Base-by-base conservation (phyloP, 2,888 invertebrate species). In the Cheilosia urbana region DNA sequence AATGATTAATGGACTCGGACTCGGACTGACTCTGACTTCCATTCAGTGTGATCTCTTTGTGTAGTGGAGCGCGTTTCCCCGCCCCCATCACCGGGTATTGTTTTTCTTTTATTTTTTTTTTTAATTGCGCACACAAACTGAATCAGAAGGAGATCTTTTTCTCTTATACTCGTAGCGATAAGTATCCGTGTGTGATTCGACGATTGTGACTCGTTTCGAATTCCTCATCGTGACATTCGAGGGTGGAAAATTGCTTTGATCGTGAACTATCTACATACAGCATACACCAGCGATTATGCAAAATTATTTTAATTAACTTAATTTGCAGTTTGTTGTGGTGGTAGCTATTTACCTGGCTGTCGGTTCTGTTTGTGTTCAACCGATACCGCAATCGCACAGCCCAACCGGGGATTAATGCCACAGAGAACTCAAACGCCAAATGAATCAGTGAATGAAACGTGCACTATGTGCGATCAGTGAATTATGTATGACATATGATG, bases 291-390 rank as follows among this genome's bases (percentile, higher is more conserved):
- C 45, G 45, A 85, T 85, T 85, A 85, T 81, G 85, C 51, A 55
- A 81, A 85, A 85, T 81, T 85, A 85, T 85, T 85, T 85, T 72
- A 85, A 85, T 85, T 85, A 85, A 85, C 72, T 85, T 85, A 85
- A 85, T 85, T 80, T 62, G 72, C 77, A 57, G 66, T 71, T 66
- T 51, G 57, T 66, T 82, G 72, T 42, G 21, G 9, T 45, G 55
- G 42, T 13, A n/a, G n/a, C n/a, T n/a, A 37, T 37, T 13, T 37
- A 37, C 11, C 49, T 21, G 60, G 34, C 40, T 57, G 80, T 73
- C 75, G 71, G 51, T 49, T 72, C 21, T 66, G 66, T 63, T 69
- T 73, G 51, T 58, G 24, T 68, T 69, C 9, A 34, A 55, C 65
- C 13, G 42, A 42, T 65, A 72, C 66, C 58, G 62, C 78, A 72